A percentile compares a stretch with the other conserved stretches of the same genome.
Conservation (phyloP, 1,140 invertebrate genomes). For the Trichonephila clavipes region DNA sequence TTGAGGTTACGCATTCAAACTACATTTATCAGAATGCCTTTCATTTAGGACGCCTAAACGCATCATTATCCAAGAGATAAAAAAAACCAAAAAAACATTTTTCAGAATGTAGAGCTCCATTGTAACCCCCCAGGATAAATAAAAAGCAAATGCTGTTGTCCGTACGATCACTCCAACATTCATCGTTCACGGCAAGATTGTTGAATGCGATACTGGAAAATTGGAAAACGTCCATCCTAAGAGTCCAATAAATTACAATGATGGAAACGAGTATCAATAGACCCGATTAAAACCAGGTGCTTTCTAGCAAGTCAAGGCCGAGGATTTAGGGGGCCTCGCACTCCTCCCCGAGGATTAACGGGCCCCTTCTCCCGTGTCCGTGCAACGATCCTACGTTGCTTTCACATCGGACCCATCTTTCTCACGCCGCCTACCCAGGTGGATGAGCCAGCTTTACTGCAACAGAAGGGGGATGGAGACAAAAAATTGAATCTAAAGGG, state of each 20-base stretch:
- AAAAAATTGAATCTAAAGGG: constrained; percentile 9
- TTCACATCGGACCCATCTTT: constrained; percentile 61
- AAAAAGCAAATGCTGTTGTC: not conserved
- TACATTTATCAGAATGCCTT: no score
- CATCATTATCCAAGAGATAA: not conserved
- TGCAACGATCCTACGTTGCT: not conserved
- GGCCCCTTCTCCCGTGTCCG: constrained; percentile 12
- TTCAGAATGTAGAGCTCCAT: not conserved
- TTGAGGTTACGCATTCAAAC: no score
- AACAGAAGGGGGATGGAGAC: not conserved
- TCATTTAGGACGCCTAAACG: no score
- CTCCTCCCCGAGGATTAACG: constrained; percentile 50
- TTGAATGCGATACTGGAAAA: constrained; percentile 32
- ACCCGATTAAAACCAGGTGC: constrained; percentile 59
- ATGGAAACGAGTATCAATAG: constrained; percentile 50
- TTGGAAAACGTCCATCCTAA: constrained; percentile 39
- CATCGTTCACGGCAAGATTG: not conserved
- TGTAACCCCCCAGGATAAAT: not conserved
- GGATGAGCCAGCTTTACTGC: constrained; percentile 23
- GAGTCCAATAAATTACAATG: constrained; percentile 44
- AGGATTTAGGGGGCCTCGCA: constrained; percentile 42
- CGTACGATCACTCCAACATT: not conserved
- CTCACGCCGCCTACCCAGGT: constrained; percentile 71
- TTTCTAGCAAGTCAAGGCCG: constrained; percentile 58
- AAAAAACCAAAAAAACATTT: not conserved